Evolutionary conservation across 2,888 invertebrate species (phyloP), one percentile per base, ranked within the genome.

Genomic region (Drosophila mulleri): DNA sequence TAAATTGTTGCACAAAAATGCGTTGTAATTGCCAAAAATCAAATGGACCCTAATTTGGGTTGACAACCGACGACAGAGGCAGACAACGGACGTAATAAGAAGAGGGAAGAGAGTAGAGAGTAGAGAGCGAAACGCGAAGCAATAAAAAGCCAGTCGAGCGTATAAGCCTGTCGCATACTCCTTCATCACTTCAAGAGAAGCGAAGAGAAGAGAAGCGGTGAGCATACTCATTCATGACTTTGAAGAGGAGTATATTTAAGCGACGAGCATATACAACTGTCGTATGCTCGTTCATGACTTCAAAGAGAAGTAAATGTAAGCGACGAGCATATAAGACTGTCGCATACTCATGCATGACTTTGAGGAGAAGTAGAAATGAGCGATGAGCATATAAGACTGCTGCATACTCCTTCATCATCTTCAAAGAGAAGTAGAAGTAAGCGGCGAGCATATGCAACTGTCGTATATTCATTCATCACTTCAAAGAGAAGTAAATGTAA

Each of bases 1-100:
- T 29, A 81, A 82, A 84, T 83, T 86, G 87, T 86, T 83, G 83
- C 83, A 83, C 83, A 87, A 72, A 84, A 87, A 87, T 87, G 87
- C 84, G 84, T 84, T 87, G 84, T 87, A 87, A 84, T 84, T 87
- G 84, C 82, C 87, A 66, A 87, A 50, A 87, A 87, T 84, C 82
- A 82, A 84, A 84, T 87, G 78, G 78, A 70, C 72, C 73, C 78
- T 82, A 80, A 84, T 84, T 84, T 84, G 78, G 78, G 74, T 73
- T 87, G 84, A 87, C 83, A 85, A 76, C 42, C 70, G 65, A 73
- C 70, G 73, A 76, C 78, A 75, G 71, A 39, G 60, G 45, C 78
- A 67, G 42, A 69, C 56, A 72, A 23, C n/a, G 35, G 16, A 26
- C 44, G 16, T 26, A 48, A 9, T 7, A 47, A 8, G 35, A 8